phyloP scores from a whole-genome alignment of 2,888 invertebrate genomes.

The Crocallis elinguaria region DNA sequence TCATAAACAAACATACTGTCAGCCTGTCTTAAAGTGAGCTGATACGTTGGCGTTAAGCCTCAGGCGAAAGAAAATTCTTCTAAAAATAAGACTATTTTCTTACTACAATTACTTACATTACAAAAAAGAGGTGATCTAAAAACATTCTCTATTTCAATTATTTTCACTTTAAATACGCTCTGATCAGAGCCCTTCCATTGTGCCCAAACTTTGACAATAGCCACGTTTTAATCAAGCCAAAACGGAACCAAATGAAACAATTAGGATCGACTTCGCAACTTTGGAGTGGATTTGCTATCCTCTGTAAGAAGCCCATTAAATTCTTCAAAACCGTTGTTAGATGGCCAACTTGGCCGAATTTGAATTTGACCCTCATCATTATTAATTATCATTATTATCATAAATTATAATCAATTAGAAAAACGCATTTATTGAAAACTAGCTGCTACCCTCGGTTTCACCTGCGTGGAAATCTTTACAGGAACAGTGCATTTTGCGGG shows the following conservation, averaged over 20 bases:
- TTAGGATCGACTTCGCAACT: conserved; percentile 35
- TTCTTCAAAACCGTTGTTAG: conserved; percentile 59
- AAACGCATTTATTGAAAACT: no score
- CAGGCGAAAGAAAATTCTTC: not conserved
- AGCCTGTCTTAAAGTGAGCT: no score
- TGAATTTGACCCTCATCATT: conserved; percentile 39
- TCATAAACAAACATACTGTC: not conserved
- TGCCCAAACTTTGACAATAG: conserved; percentile 34
- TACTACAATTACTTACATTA: no score
- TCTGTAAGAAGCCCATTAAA: conserved; percentile 50
- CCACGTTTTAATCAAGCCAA: conserved; percentile 35
- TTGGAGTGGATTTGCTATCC: conserved; percentile 21
- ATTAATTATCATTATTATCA: no score
- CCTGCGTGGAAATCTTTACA: no score
- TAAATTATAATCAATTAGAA: conserved; percentile 6
- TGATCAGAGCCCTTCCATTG: conserved; percentile 15
- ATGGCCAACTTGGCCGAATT: conserved; percentile 37
- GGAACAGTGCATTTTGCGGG: no score
- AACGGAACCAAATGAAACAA: conserved; percentile 37
- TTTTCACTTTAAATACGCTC: conserved; percentile 2
- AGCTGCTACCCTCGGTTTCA: no score
- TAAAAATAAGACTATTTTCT: no score
- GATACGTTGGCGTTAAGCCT: no score
- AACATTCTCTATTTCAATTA: conserved; percentile 12
- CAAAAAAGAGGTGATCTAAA: not conserved